Evolutionary conservation across 30 jellyfish, hydroid and myxozoan genomes (phyloP), one percentile per base, ranked within the genome.

Genomic region (Aurelia sp.): DNA sequence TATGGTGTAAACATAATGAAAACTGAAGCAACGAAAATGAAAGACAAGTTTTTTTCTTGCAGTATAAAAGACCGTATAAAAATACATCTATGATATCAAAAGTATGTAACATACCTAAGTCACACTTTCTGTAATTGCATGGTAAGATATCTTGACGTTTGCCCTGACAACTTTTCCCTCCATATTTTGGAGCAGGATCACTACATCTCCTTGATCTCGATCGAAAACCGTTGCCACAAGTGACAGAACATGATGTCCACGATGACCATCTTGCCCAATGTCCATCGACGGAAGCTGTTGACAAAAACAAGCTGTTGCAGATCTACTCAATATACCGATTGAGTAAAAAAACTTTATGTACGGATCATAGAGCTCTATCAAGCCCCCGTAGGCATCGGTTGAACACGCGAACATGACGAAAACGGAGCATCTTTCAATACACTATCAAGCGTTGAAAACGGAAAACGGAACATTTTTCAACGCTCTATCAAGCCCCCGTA

Each of bases 251-350:
- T 13, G 84, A 51, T 5, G 89, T 62, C 97, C 97, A 89, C 1
- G 92, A 17, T 0, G 97, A 89, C 97, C 97, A 89, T 71, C 92
- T 58, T 16, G 88, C 90, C 97, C 97, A 89, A 62, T 89, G 97
- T 4, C 97, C 97, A 65, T 89, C 84, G 20, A 89, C 85, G 4
- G 97, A 89, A 13, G 92, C 97, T 89, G 61, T 15, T n/a, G 57
- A 60, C 35, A 55, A 16, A 59, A 74, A 27, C 33, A 27, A n/a
- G n/a, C n/a, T n/a, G n/a, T n/a, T n/a, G n/a, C n/a, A n/a, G 33
- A 27, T 27, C 2, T 27, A 27, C 33, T 27, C n/a, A n/a, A n/a
- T n/a, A 2, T 13, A 67, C 10, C 23, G 13, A 67, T 3, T 17
- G 10, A 9, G 3, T 67, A 7, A 16, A 12, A 27, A 27, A 27